These are phyloP conservation scores for Apodemia hepburni DNA, from an alignment of 2,888 invertebrate species.

Conservation along the genomic window DNA sequence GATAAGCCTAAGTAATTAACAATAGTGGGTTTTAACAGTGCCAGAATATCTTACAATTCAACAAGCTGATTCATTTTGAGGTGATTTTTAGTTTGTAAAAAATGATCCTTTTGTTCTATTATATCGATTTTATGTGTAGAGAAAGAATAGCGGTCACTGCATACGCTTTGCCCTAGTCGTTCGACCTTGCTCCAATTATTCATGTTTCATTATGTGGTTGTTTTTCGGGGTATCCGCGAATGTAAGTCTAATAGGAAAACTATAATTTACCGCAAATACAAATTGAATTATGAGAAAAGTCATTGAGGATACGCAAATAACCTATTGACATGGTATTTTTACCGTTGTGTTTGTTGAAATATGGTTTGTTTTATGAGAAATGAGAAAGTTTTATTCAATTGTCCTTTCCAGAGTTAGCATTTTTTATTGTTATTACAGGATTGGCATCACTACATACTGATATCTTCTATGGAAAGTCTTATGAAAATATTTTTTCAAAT, in stretches of 20 bases:
- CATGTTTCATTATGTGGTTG: slow-evolving; percentile 36
- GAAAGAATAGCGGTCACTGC: slow-evolving; percentile 48
- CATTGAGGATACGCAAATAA: neutral
- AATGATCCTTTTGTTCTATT: slow-evolving; percentile 41
- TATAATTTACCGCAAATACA: slow-evolving; percentile 24
- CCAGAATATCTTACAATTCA: slow-evolving; percentile 36
- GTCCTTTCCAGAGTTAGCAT: no score
- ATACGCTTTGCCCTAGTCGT: slow-evolving; percentile 44
- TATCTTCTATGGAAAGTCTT: no score
- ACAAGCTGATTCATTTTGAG: slow-evolving; percentile 68
- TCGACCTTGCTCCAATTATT: slow-evolving; percentile 68
- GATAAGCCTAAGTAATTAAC: slow-evolving; percentile 29
- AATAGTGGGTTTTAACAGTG: slow-evolving; percentile 21
- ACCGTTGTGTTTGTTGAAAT: no score
- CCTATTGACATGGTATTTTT: neutral
- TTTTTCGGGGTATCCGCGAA: slow-evolving; percentile 35
- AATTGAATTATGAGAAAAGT: slow-evolving; percentile 14
- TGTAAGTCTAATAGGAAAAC: slow-evolving; percentile 25
- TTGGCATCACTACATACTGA: no score
- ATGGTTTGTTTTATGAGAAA: no score
- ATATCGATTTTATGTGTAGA: slow-evolving; percentile 69
- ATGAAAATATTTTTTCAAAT: no score
- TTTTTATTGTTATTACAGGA: no score
- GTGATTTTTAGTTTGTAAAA: slow-evolving; percentile 39
- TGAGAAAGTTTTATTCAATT: no score